Conservation (phyloP, 2,113 vertebrate species). For the Coptodon bakossiorum region DNA sequence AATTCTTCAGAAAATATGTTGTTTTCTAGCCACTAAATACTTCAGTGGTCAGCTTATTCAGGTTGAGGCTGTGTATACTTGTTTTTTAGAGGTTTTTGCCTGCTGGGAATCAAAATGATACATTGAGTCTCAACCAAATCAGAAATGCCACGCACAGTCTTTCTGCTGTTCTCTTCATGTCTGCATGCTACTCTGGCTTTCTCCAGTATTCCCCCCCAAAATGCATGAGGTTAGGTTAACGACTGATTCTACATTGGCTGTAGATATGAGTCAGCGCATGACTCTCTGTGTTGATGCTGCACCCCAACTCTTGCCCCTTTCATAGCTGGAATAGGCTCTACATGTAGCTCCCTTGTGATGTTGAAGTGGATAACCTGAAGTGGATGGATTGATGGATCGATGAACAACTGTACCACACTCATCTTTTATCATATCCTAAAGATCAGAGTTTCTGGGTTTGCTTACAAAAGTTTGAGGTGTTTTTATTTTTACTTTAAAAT, state of each 20-base stretch:
- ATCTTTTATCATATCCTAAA: not conserved
- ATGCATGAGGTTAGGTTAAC: not conserved
- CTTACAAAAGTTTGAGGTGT: not conserved
- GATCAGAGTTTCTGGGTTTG: not conserved
- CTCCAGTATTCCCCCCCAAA: not conserved
- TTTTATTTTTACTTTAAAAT: not conserved
- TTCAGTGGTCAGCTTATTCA: not conserved
- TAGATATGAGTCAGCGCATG: not conserved
- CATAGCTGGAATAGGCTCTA: not conserved
- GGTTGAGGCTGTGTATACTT: not conserved
- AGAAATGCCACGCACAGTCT: not conserved
- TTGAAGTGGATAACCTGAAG: not conserved
- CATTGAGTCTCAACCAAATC: not conserved
- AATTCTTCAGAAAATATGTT: not conserved
- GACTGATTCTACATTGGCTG: not conserved
- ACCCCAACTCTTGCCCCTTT: not conserved
- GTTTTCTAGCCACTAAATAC: not conserved
- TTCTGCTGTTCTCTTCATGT: not conserved
- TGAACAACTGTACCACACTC: not conserved
- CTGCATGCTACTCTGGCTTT: not conserved
- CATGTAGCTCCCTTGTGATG: not conserved
- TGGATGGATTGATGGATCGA: accelerated
- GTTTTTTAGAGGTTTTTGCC: not conserved
- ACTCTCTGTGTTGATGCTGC: not conserved
- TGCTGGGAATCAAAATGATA: not conserved